Conservation (phyloP, 2,113 vertebrate genomes). For the Struthidea cinerea region DNA sequence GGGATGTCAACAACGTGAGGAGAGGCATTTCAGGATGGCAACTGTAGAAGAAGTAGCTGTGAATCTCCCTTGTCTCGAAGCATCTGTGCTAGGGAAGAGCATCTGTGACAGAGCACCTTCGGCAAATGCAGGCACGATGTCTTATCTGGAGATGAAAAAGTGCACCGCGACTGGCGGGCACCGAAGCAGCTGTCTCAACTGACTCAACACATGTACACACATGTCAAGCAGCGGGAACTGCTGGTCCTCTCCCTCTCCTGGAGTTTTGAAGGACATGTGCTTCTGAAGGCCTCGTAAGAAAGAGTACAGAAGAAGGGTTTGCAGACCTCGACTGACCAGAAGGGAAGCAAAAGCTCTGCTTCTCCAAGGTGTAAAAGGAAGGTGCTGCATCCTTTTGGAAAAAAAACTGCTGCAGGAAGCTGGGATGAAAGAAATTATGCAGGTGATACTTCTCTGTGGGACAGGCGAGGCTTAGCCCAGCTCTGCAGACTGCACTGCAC, state of each 20-base stretch:
- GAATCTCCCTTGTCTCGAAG: background rate
- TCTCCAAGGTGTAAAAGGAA: background rate
- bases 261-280: background rate
- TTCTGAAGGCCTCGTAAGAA: background rate
- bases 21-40: background rate
- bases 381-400: background rate
- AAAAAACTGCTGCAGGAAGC: background rate
- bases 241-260: background rate
- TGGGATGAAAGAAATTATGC: background rate
- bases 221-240: background rate
- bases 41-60: background rate
- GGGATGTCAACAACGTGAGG: background rate
- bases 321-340: background rate
- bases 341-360: background rate
- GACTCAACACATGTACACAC: background rate
- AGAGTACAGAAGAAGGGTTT: background rate
- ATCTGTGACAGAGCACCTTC: background rate
- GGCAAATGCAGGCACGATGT: background rate
- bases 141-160: background rate
- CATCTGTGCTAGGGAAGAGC: background rate
- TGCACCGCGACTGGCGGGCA: accelerated
- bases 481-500: background rate
- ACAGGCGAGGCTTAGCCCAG: background rate
- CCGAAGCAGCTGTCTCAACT: background rate
- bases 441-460: background rate